A percentile compares a stretch with the other conserved stretches of the same genome.
Conservation (phyloP, 2,888 invertebrate species). For the Timema podura region DNA sequence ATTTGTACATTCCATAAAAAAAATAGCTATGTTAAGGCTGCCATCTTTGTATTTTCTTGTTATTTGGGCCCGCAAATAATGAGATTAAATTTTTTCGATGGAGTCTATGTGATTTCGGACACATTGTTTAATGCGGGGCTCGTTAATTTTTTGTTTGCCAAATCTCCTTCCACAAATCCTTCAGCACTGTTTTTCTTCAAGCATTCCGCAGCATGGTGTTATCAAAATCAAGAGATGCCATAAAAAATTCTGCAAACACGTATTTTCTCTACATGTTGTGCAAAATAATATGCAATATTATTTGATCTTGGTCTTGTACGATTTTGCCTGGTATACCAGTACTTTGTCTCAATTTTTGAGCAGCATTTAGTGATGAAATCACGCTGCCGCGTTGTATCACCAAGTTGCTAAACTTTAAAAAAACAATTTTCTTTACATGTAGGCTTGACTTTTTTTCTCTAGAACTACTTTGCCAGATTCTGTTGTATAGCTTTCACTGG, state of each 20-base stretch:
- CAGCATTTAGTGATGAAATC: constrained; percentile 1
- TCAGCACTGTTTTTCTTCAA: constrained; percentile 22
- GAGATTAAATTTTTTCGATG: constrained; percentile 36
- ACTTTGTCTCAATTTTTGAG: constrained; percentile 11
- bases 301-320: constrained; percentile 13
- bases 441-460: constrained; percentile 10
- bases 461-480: constrained; percentile 12
- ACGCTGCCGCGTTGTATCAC: constrained; percentile 6
- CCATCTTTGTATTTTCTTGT: constrained; percentile 35
- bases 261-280: constrained; percentile 20
- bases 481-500: constrained; percentile 10
- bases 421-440: constrained; percentile 12
- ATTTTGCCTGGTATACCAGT: not conserved
- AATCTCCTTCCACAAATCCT: constrained; percentile 29
- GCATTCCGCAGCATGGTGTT: constrained; percentile 28
- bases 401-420: constrained; percentile 13
- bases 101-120: constrained; percentile 34
- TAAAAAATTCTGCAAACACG: constrained; percentile 30
- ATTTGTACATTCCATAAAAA: constrained; percentile 31
- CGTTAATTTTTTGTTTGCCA: constrained; percentile 29
- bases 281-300: constrained; percentile 31
- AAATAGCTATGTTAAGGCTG: constrained; percentile 36
- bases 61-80: constrained; percentile 35
- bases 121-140: constrained; percentile 24
- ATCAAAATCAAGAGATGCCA: constrained; percentile 28